These are phyloP conservation scores for Indicator indicator DNA, from an alignment of 2,113 vertebrate species.

Conservation along the genomic window DNA sequence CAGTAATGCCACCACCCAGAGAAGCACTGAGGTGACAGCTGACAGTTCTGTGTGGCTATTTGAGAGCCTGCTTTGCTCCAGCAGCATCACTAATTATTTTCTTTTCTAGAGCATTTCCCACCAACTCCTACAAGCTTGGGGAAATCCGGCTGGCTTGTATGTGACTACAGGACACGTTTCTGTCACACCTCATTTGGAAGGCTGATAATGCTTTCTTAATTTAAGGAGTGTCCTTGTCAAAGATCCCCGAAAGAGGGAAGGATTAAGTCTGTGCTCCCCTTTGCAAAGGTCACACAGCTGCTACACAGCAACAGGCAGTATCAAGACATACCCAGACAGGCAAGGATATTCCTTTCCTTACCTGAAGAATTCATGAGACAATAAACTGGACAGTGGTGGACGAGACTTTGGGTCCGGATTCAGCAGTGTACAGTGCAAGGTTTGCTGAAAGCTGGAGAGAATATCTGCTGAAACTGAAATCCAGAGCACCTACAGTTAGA, in stretches of 20 bases:
- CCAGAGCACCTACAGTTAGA: conserved; percentile 66
- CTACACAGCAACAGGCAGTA: neutral
- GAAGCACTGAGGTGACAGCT: neutral
- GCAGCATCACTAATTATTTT: neutral
- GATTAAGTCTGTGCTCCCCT: neutral
- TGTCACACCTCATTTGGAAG: neutral
- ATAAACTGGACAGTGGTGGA: conserved; percentile 81
- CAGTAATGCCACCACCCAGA: neutral
- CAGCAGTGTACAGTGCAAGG: conserved; percentile 82
- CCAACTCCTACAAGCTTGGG: neutral
- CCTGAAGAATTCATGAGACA: conserved; percentile 94
- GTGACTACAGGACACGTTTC: neutral
- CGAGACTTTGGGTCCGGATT: conserved; percentile 83
- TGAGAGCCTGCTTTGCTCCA: neutral
- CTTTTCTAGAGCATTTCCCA: neutral
- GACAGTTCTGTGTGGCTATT: neutral
- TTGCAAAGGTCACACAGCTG: neutral
- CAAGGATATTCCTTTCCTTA: conserved; percentile 47
- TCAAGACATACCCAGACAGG: neutral
- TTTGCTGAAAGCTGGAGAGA: conserved; percentile 83
- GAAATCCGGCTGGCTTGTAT: neutral
- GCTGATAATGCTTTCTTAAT: neutral
- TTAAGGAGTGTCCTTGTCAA: neutral
- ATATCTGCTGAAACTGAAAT: conserved; percentile 80
- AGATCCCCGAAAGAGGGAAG: neutral